Conservation (phyloP, 2,888 invertebrate genomes). For the Sinohyriopsis cumingii region DNA sequence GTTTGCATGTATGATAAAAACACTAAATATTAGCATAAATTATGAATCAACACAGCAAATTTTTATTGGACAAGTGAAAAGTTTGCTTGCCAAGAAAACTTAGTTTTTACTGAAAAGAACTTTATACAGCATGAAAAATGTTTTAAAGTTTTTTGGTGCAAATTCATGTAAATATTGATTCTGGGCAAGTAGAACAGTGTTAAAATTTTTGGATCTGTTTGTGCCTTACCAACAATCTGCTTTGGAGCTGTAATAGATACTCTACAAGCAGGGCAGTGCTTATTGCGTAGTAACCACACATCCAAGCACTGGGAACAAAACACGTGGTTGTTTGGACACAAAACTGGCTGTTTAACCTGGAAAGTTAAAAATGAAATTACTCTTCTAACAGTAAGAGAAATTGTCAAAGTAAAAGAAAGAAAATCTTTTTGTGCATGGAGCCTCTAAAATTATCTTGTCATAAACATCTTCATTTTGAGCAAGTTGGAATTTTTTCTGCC, state of each 20-base stretch:
- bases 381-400: no score
- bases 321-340: constrained; percentile 70
- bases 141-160: not conserved
- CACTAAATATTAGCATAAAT: no score
- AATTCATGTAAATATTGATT: not conserved
- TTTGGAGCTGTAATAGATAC: constrained; percentile 49
- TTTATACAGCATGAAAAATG: not conserved
- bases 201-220: not conserved
- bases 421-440: no score
- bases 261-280: constrained; percentile 68
- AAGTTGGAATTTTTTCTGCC: no score
- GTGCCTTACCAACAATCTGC: constrained; percentile 42
- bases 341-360: constrained; percentile 68
- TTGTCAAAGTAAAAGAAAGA: no score
- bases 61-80: no score
- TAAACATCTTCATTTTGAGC: no score
- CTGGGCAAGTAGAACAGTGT: not conserved
- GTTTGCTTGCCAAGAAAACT: no score
- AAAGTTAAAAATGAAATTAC: constrained; percentile 24
- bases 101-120: not conserved
- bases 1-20: no score
- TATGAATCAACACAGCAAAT: no score
- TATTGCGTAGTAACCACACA: constrained; percentile 67
- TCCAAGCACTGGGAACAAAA: constrained; percentile 67
- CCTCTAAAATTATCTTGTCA: no score